Base-by-base conservation (phyloP, 2,888 invertebrate species). In the Microctonus aethiopoides region DNA sequence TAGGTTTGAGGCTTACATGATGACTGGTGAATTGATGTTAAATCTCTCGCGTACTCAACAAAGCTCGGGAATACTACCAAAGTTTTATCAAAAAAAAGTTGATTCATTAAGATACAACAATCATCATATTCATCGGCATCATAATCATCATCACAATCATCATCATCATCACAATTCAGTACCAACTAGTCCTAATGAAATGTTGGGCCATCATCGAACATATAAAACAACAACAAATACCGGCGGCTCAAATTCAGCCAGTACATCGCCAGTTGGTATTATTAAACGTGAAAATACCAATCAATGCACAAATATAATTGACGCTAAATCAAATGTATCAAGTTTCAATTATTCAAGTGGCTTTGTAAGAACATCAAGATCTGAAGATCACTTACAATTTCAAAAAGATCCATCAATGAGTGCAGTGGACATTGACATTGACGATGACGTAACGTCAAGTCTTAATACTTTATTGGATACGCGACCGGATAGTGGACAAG, bases 1-100 rank as follows among this genome's bases (percentile, higher is more conserved):
- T 67, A 92, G 95, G 87, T 96, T 95, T 88, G 96, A 96, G 88
- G 95, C 96, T 69, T 98, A 95, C 89, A 95, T 97, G 93, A 98
- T 98, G 98, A 98, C 98, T 34, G 98, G 98, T 57, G 97, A 98
- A 87, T 92, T 97, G 83, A 97, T 98, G 86, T 91, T 98, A 79
- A 97, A 97, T 88, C 91, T 97, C 77, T 96, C 96, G 72, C 89
- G 94, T 79, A 94, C 94, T 71, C 93, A 94, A 76, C 92, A 92
- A 82, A 90, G 90, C 78, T 89, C 89, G 75, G 89, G 89, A 77
- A 87, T 92, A 71, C 86, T 92, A 68, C 90, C 91, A 66, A 90
- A 90, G 80, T 87, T n/a, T n/a, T n/a, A 88, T 75, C 89, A 89
- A 83, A 89, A 89, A 80, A 90, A 90, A 84, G 89, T 90, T 70